Percentiles rank a stretch among this genome's conserved stretches.
Evolutionary conservation across 2,888 invertebrate genomes (phyloP).

Genomic region (Hirtodrosophila trivittata): DNA sequence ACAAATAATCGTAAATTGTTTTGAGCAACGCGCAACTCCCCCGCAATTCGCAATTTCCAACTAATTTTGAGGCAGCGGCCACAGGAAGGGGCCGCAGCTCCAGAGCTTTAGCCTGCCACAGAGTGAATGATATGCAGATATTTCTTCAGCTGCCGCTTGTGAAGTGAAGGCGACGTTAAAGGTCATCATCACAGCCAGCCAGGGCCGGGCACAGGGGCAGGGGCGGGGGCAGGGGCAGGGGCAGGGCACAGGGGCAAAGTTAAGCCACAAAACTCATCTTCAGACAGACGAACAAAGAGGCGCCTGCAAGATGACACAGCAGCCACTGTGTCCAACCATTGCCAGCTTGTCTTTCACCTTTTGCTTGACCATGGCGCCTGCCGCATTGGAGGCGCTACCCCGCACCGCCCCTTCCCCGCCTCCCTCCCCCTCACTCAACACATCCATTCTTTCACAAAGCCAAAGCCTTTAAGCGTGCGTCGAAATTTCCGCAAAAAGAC

Average conservation of each 20-base stretch:
- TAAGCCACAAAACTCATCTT: conserved; percentile 33
- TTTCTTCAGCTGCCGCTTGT: conserved; percentile 31
- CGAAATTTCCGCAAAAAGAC: conserved; percentile 52
- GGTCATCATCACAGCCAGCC: conserved; percentile 52
- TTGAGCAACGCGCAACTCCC: conserved; percentile 46
- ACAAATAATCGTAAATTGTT: conserved; percentile 75
- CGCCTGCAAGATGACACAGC: conserved; percentile 74
- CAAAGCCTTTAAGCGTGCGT: conserved; percentile 57
- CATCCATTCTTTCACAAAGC: conserved; percentile 29
- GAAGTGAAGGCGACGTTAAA: conserved; percentile 67
- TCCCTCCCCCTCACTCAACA: not conserved
- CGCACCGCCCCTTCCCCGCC: not conserved
- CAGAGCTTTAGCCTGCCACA: conserved; percentile 20
- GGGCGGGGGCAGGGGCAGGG: conserved; percentile 1
- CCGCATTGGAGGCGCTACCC: conserved; percentile 42
- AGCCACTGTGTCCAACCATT: conserved; percentile 41
- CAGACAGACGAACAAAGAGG: conserved; percentile 60
- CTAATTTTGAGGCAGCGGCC: conserved; percentile 48
- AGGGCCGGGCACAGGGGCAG: not conserved
- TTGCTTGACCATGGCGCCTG: conserved; percentile 74
- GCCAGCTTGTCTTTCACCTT: conserved; percentile 65
- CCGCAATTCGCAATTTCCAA: conserved; percentile 46
- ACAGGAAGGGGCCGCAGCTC: not conserved
- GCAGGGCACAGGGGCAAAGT: not conserved
- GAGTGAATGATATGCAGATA: conserved; percentile 74